Evolutionary conservation across 2,797 vertebrate genomes (phyloP), one percentile per base, ranked within the genome.

Genomic region (Rhabdomys pumilio): DNA sequence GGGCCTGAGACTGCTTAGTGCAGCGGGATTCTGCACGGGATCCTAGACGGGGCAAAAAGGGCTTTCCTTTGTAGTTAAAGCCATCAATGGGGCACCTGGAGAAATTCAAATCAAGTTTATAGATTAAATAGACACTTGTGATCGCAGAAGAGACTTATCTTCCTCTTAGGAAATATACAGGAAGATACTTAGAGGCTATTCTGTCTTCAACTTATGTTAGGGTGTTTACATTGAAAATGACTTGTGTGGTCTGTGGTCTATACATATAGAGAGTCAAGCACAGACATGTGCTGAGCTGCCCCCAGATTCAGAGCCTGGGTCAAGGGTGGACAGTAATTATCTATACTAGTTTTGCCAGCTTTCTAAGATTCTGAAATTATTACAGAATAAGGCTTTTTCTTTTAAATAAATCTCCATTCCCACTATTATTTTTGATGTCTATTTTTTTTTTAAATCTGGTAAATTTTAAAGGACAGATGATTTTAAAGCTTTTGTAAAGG

Each of bases 401-500:
- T n/a, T 67, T 29, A 50, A 93, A 91, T 76, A 77, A 19, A 3
- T 59, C 17, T 2, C 3, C 6, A 3, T 17, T 17, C 11, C 12
- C 29, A 17, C 47, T 34, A 38, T 86, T 69, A 34, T 24, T 96
- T 96, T 59, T 17, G 34, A 76, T 89, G 88, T 91, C 65, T 96
- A 9, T 38, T 80, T 94, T 29, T 63, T 83, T 44, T 34, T 57
- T 22, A 57, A 57, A 80, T 94, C 69, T 93, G 67, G 34, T 31
- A 80, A 91, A 47, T 59, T 85, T 59, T 96, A 73, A 91, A 57
- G 67, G 20, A 38, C 84, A 81, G 47, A 65, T 91, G 90, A 44
- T 14, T 92, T 83, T 80, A 94, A 94, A 41, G 6, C 85, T 93
- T 97, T 98, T 95, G 53, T 97, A 59, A 96, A 95, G 53, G 63